Evolutionary conservation across 2,113 vertebrate species (phyloP), one percentile per base, ranked within the genome.

Genomic region (Psilopogon haemacephalus): DNA sequence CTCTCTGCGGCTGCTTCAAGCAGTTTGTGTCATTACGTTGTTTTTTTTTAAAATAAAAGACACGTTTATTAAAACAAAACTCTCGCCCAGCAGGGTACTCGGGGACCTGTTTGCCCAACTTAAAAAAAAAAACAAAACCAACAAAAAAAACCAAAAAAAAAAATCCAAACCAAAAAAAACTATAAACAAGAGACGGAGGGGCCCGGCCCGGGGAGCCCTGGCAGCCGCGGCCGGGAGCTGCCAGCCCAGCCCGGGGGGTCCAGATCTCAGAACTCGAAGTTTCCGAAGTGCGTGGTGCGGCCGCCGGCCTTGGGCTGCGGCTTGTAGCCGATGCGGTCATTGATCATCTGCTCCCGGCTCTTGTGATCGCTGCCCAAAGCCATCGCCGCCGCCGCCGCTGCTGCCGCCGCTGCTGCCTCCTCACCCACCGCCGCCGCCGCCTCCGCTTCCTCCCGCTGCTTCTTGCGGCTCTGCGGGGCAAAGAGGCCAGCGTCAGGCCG

Each of bases 291-390:
- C 2, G 99, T 98, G 1, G 98, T 98, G 82, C 99, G 98, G 24
- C 98, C 98, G 67, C 98, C 98, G 2, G 98, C 98, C 93, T 99
- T 99, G 63, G 98, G 98, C 94, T 99, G 98, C 5, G 99, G 98
- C 78, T 99, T 99, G 97, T 99, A 99, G 50, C 99, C 99, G 35
- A 99, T 99, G 60, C 99, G 97, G 76, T 99, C 99, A 24, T 98
- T 98, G 70, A 99, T 99, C 79, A 98, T 97, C 95, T 99, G 99
- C 86, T 98, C 98, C 92, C 98, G 97, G n/a, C 96, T 98, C 64
- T 98, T 98, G 24, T 98, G 96, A 6, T 99, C 98, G 11, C 82
- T 84, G 70, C 97, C 97, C 54, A 98, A 97, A 13, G 97, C 97
- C 4, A 97, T 93, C 4, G 37, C 92, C 54, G 98, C 97, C 50